Evolutionary conservation across 2,797 vertebrate species (phyloP).

Genomic region (Furcifer pardalis): DNA sequence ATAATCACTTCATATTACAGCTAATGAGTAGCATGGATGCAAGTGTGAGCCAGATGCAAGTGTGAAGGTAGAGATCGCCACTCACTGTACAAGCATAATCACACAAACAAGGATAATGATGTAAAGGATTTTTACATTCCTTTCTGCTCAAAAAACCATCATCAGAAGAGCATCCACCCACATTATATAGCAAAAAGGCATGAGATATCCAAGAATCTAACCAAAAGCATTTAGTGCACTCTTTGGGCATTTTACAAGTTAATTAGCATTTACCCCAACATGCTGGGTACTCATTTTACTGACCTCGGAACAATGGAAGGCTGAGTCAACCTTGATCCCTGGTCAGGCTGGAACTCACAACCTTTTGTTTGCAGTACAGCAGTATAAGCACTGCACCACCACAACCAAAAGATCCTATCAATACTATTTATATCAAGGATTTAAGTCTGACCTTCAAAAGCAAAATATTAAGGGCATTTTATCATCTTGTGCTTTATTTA

Average conservation of each 20-base stretch:
- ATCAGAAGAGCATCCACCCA: not conserved
- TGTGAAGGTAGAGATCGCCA: not conserved
- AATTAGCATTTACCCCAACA: no score
- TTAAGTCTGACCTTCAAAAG: not conserved
- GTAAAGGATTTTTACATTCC: not conserved
- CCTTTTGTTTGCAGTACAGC: no score
- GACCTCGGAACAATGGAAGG: no score
- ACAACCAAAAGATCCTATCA: not conserved
- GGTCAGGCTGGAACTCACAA: no score
- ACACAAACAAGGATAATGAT: not conserved
- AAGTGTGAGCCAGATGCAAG: not conserved
- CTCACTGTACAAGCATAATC: not conserved
- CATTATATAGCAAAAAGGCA: not conserved
- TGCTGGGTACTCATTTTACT: no score
- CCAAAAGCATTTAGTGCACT: no score
- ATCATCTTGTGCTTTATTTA: not conserved
- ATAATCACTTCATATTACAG: not conserved
- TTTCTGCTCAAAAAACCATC: slow-evolving; percentile 2
- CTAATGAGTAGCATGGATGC: not conserved
- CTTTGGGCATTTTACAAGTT: no score
- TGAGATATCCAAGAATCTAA: not conserved
- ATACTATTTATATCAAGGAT: not conserved
- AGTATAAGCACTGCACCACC: no score
- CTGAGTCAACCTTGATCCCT: no score
- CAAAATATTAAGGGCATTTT: not conserved